Percentiles rank a stretch among this genome's conserved stretches.
These are phyloP conservation scores for Nebria brevicollis DNA, from an alignment of 2,888 invertebrate species.

Conservation along the genomic window DNA sequence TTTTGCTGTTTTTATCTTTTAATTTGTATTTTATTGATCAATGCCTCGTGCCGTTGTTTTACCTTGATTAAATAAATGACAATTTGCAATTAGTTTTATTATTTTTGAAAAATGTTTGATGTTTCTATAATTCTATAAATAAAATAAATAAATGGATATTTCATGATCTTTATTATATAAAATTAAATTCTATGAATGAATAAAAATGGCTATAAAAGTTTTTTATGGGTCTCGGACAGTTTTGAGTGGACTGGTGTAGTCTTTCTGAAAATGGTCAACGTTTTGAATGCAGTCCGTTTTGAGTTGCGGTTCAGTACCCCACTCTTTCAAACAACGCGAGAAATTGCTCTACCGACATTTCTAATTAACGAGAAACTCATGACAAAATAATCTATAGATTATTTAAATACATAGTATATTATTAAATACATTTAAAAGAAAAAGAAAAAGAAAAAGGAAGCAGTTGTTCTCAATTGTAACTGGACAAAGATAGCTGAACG, in stretches of 20 bases:
- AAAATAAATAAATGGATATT: too few species aligned
- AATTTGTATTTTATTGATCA: too few species aligned
- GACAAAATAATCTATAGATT: constrained; percentile 37
- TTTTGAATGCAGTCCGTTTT: constrained; percentile 49
- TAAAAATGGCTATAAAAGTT: background rate
- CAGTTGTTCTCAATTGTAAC: background rate
- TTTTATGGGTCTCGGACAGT: constrained; percentile 13
- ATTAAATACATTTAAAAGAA: background rate
- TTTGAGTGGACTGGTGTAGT: constrained; percentile 40
- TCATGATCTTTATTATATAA: too few species aligned
- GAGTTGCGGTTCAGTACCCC: constrained; percentile 34
- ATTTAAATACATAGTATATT: constrained; percentile 15
- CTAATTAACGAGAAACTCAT: constrained; percentile 42
- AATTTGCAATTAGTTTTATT: too few species aligned
- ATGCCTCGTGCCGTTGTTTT: too few species aligned
- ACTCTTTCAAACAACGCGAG: constrained; percentile 15
- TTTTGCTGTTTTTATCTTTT: too few species aligned
- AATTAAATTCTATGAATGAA: background rate
- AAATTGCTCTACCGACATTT: constrained; percentile 40
- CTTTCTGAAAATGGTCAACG: constrained; percentile 49
- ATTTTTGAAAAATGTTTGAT: too few species aligned
- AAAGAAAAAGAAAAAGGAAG: background rate
- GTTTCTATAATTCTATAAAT: too few species aligned
- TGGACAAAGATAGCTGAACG: background rate
- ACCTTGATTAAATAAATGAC: too few species aligned